Conservation (phyloP, 2,797 vertebrate species). For the Phataginus tetradactyla region DNA sequence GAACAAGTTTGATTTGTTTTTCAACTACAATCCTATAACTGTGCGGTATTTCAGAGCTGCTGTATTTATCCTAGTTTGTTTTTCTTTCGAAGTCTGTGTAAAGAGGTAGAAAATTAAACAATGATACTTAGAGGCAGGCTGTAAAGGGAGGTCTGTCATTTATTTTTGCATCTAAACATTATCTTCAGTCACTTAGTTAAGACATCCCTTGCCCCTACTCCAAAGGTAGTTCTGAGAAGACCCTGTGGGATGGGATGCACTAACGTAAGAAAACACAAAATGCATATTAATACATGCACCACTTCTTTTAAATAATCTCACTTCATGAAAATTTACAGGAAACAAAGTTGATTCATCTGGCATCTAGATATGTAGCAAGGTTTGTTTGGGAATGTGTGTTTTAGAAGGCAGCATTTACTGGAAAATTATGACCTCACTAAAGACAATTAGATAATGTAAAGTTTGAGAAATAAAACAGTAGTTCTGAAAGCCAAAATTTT, state of each 20-base stretch:
- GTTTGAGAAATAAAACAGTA: background rate
- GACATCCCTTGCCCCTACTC: background rate
- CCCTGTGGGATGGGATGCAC: background rate
- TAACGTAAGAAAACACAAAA: background rate
- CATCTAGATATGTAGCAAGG: background rate
- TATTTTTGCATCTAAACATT: background rate
- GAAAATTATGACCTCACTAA: background rate
- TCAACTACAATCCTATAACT: background rate
- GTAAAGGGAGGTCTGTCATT: background rate
- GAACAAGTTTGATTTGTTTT: background rate
- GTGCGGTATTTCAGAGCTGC: background rate
- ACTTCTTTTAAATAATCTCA: constrained; percentile 13
- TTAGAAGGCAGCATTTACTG: background rate
- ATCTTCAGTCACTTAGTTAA: background rate
- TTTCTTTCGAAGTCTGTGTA: background rate
- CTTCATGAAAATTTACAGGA: background rate
- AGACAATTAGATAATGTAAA: background rate
- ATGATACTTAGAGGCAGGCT: background rate
- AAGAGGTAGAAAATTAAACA: background rate
- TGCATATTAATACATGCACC: background rate
- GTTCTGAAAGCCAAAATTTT: background rate
- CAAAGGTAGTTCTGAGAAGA: background rate
- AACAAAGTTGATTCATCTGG: background rate
- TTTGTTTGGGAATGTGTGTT: background rate
- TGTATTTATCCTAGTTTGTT: background rate